These are phyloP conservation scores for Sarcophilus harrisii DNA, from an alignment of 2,797 vertebrate species.

Conservation along the genomic window DNA sequence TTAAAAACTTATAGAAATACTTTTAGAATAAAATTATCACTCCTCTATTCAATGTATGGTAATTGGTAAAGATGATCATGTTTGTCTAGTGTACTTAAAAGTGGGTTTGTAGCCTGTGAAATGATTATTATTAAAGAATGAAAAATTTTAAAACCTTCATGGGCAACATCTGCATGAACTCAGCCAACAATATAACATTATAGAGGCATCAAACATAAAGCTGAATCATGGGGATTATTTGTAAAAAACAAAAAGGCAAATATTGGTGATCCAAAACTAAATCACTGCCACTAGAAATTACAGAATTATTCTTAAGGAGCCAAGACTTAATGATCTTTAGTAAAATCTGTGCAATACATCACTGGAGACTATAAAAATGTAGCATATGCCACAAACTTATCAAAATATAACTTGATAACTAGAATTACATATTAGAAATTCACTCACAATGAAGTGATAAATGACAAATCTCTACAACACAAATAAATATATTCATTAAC, in stretches of 20 bases:
- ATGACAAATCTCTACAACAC: neutral
- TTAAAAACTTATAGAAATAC: neutral
- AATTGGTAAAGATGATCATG: neutral
- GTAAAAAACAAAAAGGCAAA: neutral
- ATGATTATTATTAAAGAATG: neutral
- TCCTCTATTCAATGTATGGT: neutral
- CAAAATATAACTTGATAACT: neutral
- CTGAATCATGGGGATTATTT: neutral
- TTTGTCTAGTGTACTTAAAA: neutral
- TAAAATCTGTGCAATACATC: neutral
- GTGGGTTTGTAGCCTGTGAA: neutral
- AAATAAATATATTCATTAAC: neutral
- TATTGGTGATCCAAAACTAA: neutral
- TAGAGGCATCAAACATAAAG: neutral
- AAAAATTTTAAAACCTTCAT: neutral
- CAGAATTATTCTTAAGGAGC: neutral
- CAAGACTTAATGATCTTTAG: neutral
- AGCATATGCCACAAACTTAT: neutral
- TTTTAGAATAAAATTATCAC: neutral
- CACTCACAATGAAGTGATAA: neutral
- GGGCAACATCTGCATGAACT: neutral
- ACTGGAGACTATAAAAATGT: neutral
- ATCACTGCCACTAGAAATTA: neutral
- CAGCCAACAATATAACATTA: neutral
- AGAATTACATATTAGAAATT: no score